Evolutionary conservation across 2,113 vertebrate species (phyloP), one percentile per base, ranked within the genome.

Genomic region (Notiomystis cincta): DNA sequence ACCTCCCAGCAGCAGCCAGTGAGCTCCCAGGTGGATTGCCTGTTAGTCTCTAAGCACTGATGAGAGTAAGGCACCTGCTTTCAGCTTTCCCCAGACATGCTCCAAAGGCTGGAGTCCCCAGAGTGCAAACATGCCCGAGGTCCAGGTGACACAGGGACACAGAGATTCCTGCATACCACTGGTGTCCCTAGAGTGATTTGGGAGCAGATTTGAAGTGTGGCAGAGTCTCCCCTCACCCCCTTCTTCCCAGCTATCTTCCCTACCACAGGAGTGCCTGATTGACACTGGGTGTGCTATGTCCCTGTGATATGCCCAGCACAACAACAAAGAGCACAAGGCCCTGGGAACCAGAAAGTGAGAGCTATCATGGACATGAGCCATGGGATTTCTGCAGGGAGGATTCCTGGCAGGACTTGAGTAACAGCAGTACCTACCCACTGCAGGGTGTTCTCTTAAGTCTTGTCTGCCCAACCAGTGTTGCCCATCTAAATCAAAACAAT

Each of bases 301-400:
- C 7, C 65, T 50, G 28, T 27, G 57, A 16, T 22, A 48, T 15
- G n/a, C 6, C 38, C 57, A 76, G 40, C 47, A 51, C 35, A 51
- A 9, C 19, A 54, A 22, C 10, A 38, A 64, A 23, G 40, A 54
- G 22, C 58, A 57, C 2, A 3, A 40, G 45, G 20, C 15, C 30
- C 40, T 7, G 5, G 27, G 13, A 57, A 69, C 6, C n/a, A 72
- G 50, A 48, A n/a, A 61, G 11, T 0, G 4, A 69, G 37, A 60
- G 37, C 45, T 77, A 1, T 7, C 54, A 53, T 0, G 0, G 58
- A 45, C n/a, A 64, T n/a, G 20, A 45, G 54, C 12, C 20, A 11
- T 0, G 1, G 42, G 62, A 69, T 65, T 90, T 67, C 54, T 78
- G 53, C 61, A 58, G 44, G 47, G 25, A 76, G 42, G 47, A 48